phyloP scores from a whole-genome alignment of 2,888 invertebrate genomes.

The Calephelis perditalis region DNA sequence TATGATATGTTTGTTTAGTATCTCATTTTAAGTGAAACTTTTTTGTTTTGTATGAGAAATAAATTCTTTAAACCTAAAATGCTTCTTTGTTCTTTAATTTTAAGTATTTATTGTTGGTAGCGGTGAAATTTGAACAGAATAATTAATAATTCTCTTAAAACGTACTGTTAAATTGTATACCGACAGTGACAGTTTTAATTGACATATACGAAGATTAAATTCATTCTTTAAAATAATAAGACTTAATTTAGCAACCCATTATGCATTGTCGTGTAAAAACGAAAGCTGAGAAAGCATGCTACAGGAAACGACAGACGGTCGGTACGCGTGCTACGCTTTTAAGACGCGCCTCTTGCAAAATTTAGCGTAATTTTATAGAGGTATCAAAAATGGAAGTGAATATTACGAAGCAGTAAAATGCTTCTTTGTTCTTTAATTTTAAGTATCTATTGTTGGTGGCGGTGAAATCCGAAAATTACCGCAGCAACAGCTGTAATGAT shows the following conservation, averaged over 20 bases:
- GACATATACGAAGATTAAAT: constrained; percentile 38
- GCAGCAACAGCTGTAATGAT: constrained; percentile 66
- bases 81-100: constrained; percentile 9
- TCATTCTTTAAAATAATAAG: constrained; percentile 35
- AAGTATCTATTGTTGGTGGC: constrained; percentile 19
- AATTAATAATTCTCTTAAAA: background rate
- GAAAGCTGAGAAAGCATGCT: constrained; percentile 34
- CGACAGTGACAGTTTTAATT: constrained; percentile 5
- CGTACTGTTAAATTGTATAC: background rate
- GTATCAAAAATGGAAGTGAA: constrained; percentile 6
- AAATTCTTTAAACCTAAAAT: constrained; percentile 1
- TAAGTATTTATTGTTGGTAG: constrained; percentile 18
- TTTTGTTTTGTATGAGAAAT: no score
- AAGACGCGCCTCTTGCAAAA: constrained; percentile 2
- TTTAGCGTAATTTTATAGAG: background rate
- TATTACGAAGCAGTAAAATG: constrained; percentile 7
- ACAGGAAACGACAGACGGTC: constrained; percentile 61
- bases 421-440: constrained; percentile 11
- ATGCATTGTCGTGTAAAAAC: constrained; percentile 36
- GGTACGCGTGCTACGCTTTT: constrained; percentile 32
- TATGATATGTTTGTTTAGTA: no score
- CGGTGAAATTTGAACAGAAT: constrained; percentile 35
- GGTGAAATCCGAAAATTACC: constrained; percentile 56
- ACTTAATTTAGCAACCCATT: background rate
- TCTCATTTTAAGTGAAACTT: no score